Base-by-base conservation (phyloP, 2,888 invertebrate species). In the Barypeithes pellucidus region DNA sequence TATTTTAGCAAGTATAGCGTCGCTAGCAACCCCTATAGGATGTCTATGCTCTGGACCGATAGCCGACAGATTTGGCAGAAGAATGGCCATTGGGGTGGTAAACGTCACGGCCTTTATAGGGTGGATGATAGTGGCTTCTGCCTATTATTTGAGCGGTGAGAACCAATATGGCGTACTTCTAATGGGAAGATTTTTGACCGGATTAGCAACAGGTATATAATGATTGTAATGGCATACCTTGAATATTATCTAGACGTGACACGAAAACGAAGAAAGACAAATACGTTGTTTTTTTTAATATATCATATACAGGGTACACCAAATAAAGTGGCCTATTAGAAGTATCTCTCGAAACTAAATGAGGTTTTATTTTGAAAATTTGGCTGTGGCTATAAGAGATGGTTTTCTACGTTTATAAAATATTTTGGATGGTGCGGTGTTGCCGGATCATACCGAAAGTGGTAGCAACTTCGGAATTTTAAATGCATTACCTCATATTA, bases 11-110 rank as follows among this genome's bases (percentile, higher is more conserved):
- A 89, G 89, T 72, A 85, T 88, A 39, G 87, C 89, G 0, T 88
- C 89, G 1, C 81, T 89, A 63, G 87, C 88, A 11, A 88, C 88
- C 2, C 90, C 90, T 0, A 73, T 90, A 8, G 90, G 90, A 12
- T 88, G 89, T 73, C 80, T 90, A 11, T 45, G 88, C 5, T 87
- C 88, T 9, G 88, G 89, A 24, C 86, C 86, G 8, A 83, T 89
- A 63, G 83, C 89, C 16, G 88, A 90, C 82, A 84, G 84, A 74
- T 86, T 86, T 73, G 90, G 90, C n/a, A 82, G 90, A 60, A 87
- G 85, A 78, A 79, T 83, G 12, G 86, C 88, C 29, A 82, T 90
- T 33, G 78, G 88, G 11, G 78, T 84, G 2, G 86, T 88, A 24
- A 89, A 89, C 74, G 72, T 86, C 0, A 85, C 88, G 11, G 87